Evolutionary conservation across 1,140 invertebrate genomes (phyloP).

Genomic region (Tetragonula clypearis): DNA sequence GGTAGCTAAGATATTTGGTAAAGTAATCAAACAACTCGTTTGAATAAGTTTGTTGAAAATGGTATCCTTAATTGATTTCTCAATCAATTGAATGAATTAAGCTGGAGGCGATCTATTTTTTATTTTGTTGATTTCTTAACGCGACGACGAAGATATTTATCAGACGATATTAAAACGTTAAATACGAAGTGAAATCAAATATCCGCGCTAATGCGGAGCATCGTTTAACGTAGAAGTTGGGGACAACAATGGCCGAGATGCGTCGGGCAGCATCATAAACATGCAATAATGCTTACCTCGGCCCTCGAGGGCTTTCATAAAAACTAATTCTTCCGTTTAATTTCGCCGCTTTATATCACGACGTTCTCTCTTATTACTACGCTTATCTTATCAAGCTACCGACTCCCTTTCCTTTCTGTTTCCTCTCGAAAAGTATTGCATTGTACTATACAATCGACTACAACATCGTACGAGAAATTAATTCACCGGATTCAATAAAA

Average conservation of each 20-base stretch:
- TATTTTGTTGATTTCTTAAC: neutral
- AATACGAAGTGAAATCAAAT: conserved; percentile 12
- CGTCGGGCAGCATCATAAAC: conserved; percentile 26
- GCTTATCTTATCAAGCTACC: conserved; percentile 16
- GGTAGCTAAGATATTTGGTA: too few relatives aligned
- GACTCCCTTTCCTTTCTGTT: neutral
- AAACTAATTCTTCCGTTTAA: conserved; percentile 56
- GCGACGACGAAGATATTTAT: neutral
- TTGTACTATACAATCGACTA: neutral
- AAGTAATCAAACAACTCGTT: too few relatives aligned
- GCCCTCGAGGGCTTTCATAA: conserved; percentile 26
- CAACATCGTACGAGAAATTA: neutral
- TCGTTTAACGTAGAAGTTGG: neutral
- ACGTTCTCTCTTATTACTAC: conserved; percentile 37
- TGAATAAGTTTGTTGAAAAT: too few relatives aligned
- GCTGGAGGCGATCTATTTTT: neutral
- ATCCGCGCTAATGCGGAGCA: neutral
- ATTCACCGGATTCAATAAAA: too few relatives aligned
- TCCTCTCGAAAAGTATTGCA: neutral
- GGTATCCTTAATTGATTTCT: too few relatives aligned
- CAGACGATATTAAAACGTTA: neutral
- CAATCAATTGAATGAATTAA: neutral
- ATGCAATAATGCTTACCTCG: conserved; percentile 31
- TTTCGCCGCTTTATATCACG: conserved; percentile 50
- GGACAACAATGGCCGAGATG: conserved; percentile 2